A percentile compares a stretch with the other conserved stretches of the same genome.
These are phyloP conservation scores for Channallabes apus DNA, from an alignment of 2,797 vertebrate genomes.

Conservation along the genomic window DNA sequence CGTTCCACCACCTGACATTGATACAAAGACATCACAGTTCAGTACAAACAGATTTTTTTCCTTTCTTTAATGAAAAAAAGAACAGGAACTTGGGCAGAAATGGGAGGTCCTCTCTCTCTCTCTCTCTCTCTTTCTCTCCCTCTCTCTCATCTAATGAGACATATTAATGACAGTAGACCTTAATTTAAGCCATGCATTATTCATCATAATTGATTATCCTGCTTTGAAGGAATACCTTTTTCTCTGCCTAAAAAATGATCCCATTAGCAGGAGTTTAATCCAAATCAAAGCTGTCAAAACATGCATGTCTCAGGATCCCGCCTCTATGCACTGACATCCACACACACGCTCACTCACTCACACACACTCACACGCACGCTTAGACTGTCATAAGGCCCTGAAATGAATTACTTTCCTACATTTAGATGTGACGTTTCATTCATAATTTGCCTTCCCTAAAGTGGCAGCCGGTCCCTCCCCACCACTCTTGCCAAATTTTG, in stretches of 20 bases:
- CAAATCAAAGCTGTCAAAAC: slow-evolving; percentile 96
- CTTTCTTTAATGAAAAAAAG: slow-evolving; percentile 28
- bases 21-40: slow-evolving; percentile 69
- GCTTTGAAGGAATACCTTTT: slow-evolving; percentile 90
- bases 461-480: slow-evolving; percentile 77
- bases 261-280: slow-evolving; percentile 94
- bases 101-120: slow-evolving; percentile 12
- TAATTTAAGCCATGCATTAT: slow-evolving; percentile 96
- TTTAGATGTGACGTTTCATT: slow-evolving; percentile 87
- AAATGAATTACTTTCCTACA: slow-evolving; percentile 88
- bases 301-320: slow-evolving; percentile 79
- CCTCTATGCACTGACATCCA: slow-evolving; percentile 58
- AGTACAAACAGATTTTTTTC: slow-evolving; percentile 71
- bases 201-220: slow-evolving; percentile 98
- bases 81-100: slow-evolving; percentile 5
- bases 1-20: slow-evolving; percentile 64
- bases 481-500: slow-evolving; percentile 69
- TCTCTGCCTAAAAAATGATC: slow-evolving; percentile 84
- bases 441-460: slow-evolving; percentile 80
- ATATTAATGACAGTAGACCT: slow-evolving; percentile 97
- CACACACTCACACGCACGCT: slow-evolving; percentile 68
- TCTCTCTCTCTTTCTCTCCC: slow-evolving; percentile 54
- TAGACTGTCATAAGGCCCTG: slow-evolving; percentile 90
- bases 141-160: slow-evolving; percentile 92
- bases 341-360: slow-evolving; percentile 73